Evolutionary conservation across 2,888 invertebrate genomes (phyloP).

Genomic region (Hydriomena furcata): DNA sequence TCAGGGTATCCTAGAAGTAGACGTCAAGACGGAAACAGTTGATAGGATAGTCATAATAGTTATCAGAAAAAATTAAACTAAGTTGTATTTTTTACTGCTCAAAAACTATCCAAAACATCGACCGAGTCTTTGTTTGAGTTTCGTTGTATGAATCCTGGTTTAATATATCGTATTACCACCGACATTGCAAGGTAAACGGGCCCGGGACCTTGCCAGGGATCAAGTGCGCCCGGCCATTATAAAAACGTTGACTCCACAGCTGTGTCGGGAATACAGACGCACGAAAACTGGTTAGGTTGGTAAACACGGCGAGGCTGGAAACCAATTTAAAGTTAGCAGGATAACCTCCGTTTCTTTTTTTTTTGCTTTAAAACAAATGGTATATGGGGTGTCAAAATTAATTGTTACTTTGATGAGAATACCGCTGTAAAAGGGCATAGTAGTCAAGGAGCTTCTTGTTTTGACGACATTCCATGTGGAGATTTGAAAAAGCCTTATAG

Average conservation of each 20-base stretch:
- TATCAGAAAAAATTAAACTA: no score
- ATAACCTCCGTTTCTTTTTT: no score
- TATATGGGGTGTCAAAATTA: background rate
- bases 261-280: conserved; percentile 29
- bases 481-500: background rate
- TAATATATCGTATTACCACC: conserved; percentile 40
- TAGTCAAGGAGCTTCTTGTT: no score
- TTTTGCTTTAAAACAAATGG: conserved; percentile 7
- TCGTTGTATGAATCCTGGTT: conserved; percentile 1
- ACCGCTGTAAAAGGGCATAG: no score
- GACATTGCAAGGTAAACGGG: conserved; percentile 78
- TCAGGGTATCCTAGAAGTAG: no score
- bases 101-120: no score
- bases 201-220: conserved; percentile 42
- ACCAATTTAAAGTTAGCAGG: conserved; percentile 16
- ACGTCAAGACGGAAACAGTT: no score
- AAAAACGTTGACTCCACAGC: conserved; percentile 43
- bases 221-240: conserved; percentile 45
- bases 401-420: no score
- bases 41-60: no score
- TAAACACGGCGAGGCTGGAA: conserved; percentile 17
- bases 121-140: no score
- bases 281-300: conserved; percentile 18
- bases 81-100: no score
- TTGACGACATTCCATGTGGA: background rate